Conservation (phyloP, 2,888 invertebrate genomes). For the Melangyna quadrimaculata region DNA sequence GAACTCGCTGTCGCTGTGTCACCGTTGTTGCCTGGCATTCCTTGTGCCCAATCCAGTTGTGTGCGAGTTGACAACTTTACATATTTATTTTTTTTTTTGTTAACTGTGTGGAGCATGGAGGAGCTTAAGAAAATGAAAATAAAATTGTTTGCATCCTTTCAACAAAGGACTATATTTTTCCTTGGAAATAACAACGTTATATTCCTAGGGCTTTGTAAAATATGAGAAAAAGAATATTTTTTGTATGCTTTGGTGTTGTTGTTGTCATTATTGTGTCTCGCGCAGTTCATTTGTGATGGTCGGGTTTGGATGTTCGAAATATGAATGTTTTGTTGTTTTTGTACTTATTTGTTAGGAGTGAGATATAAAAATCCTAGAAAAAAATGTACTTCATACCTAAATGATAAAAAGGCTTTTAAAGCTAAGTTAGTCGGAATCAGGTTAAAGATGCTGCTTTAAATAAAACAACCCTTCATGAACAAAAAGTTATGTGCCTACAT, state of each 20-base stretch:
- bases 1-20: too few species aligned
- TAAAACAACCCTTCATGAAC: too few species aligned
- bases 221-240: background rate
- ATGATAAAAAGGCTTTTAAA: background rate
- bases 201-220: conserved; percentile 12
- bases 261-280: conserved; percentile 16
- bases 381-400: too few species aligned
- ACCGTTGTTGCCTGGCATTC: conserved; percentile 4
- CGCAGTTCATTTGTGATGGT: conserved; percentile 1
- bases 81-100: background rate
- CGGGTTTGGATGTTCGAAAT: background rate
- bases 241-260: background rate
- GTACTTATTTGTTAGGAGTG: background rate
- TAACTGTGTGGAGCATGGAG: background rate
- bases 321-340: background rate
- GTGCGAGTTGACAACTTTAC: background rate
- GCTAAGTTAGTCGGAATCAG: background rate
- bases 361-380: background rate
- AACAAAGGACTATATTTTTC: conserved; percentile 39
- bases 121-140: conserved; percentile 21
- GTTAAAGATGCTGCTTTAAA: too few species aligned
- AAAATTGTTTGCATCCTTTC: conserved; percentile 49
- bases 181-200: conserved; percentile 10
- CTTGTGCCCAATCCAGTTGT: conserved; percentile 6
- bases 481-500: too few species aligned